Percentiles rank a stretch among this genome's conserved stretches.
phyloP scores from a whole-genome alignment of 2,113 vertebrate genomes.

The Saguinus imperator region DNA sequence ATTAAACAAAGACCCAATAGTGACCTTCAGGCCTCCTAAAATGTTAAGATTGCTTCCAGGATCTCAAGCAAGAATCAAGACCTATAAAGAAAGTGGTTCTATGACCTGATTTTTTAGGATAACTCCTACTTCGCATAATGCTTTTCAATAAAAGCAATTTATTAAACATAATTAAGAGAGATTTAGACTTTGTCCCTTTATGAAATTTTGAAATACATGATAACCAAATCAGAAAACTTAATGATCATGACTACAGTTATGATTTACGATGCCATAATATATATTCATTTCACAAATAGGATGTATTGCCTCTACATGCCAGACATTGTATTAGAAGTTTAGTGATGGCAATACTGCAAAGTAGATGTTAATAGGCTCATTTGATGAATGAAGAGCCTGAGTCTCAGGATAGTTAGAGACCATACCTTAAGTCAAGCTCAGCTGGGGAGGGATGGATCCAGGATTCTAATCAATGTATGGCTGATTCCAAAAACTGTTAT shows the following conservation, averaged over 20 bases:
- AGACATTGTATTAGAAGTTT: not conserved
- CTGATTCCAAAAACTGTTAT: not conserved
- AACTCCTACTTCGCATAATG: not conserved
- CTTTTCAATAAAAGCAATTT: conserved; percentile 27
- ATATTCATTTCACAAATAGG: not conserved
- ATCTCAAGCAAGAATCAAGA: not conserved
- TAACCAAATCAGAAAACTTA: not conserved
- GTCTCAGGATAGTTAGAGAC: not conserved
- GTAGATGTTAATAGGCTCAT: not conserved
- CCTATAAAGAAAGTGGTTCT: not conserved
- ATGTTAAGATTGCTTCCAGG: not conserved
- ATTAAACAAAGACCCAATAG: not conserved
- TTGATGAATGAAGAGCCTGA: not conserved
- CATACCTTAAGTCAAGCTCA: not conserved
- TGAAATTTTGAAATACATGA: conserved; percentile 29
- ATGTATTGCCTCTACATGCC: not conserved
- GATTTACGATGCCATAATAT: not conserved
- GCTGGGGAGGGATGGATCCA: not conserved
- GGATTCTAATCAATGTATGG: not conserved
- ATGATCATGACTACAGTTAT: not conserved
- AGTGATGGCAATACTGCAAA: not conserved
- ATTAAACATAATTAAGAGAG: conserved; percentile 1
- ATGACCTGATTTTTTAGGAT: not conserved
- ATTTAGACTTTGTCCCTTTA: not conserved
- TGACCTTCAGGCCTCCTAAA: not conserved